Evolutionary conservation across 2,113 vertebrate genomes (phyloP), one percentile per base, ranked within the genome.

Genomic region (Syngnathus typhle): DNA sequence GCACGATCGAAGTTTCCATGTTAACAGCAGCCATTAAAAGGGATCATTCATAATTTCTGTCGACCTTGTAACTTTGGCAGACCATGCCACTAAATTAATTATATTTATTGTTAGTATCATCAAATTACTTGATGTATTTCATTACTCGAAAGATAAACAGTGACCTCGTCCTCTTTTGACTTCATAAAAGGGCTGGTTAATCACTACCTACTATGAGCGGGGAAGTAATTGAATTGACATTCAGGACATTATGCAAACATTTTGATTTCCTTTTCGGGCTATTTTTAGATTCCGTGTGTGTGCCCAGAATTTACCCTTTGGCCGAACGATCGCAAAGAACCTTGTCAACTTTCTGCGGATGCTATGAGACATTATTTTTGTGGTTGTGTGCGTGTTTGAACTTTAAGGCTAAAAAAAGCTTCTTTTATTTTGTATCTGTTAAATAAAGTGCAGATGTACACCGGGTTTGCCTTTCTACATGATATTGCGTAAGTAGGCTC

Each of bases 281-380:
- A 41, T 66, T 51, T 64, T 23, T 65, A 98, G 95, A 85, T 96
- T 96, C 72, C 95, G 96, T 1, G 93, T 93, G 0, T 98, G 95
- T 72, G 92, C 89, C 75, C 89, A 89, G 66, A 92, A 92, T 73
- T 87, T 97, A 52, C 95, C 95, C 0, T 95, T 95, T 72, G 88
- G 87, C 19, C 95, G 94, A 85, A 80, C 64, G 0, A 90, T 96
- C 41, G 80, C 84, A 52, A 93, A 89, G 65, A 98, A 94, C 79
- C 93, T 92, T 0, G 0, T 0, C 0, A 95, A 93, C 83, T 98
- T 97, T 77, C 85, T 95, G 54, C 84, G 51, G 23, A 69, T 96
- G 72, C 92, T 98, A 61, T 89, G 90, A 32, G 89, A 92, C 54
- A 92, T 87, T 32, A n/a, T 32, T 32, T 3, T 54, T 27, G 59